Evolutionary conservation across 2,888 invertebrate genomes (phyloP), one percentile per base, ranked within the genome.

Genomic region (Liodrosophila aerea): DNA sequence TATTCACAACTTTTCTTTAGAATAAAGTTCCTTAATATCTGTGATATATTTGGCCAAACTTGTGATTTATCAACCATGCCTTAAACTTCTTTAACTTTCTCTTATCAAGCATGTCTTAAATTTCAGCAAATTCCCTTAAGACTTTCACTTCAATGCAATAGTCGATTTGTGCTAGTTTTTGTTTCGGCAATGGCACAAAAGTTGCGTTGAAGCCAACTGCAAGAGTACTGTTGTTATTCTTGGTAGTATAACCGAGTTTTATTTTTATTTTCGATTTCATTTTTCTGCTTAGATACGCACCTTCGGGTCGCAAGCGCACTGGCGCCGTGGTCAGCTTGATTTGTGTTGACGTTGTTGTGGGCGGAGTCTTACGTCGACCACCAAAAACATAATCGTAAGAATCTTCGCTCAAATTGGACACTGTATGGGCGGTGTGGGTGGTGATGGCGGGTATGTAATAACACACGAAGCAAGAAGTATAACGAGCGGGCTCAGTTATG

Each of bases 381-480:
- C 90, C 90, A 90, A 90, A 90, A 88, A 90, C 90, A 90, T 90
- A 90, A 89, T 90, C 90, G 89, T 90, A 90, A 84, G 90, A 90
- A 87, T 89, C 90, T 88, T 90, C 90, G 88, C 89, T 90, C 89
- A 90, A 89, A 89, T 89, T 90, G 88, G 90, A 89, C 89, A 90
- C 90, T 90, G 85, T 65, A 77, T 43, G 49, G 43, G 22, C n/a
- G 60, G 64, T 7, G 3, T 13, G 13, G 8, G 33, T 12, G 1
- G 1, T 7, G 9, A 30, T 12, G 7, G 13, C 7, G 13, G 34
- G 8, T n/a, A n/a, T n/a, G n/a, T n/a, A n/a, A 22, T 22, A 22
- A 5, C 66, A 62, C 36, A 56, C 45, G 64, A 36, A 33, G 44
- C 58, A 61, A 54, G 53, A 58, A 66, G 39, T 63, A 67, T 60